Percentiles rank a stretch among this genome's conserved stretches.
phyloP scores from a whole-genome alignment of 2,797 vertebrate species.

The Molossus alvarezi region DNA sequence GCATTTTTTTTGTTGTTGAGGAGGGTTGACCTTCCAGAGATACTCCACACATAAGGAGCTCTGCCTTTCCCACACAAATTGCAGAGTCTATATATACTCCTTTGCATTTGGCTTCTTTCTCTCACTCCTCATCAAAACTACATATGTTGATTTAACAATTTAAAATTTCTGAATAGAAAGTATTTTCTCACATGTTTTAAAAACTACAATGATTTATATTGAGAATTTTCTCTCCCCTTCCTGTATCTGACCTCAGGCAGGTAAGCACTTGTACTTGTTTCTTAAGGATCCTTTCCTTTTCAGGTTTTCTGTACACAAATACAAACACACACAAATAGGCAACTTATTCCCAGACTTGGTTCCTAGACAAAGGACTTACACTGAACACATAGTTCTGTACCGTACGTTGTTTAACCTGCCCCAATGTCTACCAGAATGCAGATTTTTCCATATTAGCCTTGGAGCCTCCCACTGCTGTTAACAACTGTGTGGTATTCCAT shows the following conservation, averaged over 20 bases:
- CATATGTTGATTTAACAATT: not conserved
- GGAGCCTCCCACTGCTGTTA: not conserved
- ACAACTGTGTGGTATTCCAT: not conserved
- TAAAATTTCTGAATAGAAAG: slow-evolving; percentile 40
- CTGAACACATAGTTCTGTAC: not conserved
- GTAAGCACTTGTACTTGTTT: not conserved
- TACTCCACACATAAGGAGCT: not conserved
- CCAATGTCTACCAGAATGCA: accelerated
- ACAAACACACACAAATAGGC: not conserved
- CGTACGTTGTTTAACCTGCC: not conserved
- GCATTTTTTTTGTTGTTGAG: not conserved
- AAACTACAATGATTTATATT: not conserved
- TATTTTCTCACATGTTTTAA: not conserved
- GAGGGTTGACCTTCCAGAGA: not conserved
- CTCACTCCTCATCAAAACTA: slow-evolving; percentile 21
- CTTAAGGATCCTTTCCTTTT: not conserved
- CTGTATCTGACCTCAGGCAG: not conserved
- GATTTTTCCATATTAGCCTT: not conserved
- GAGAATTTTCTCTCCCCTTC: not conserved
- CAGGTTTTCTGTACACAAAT: not conserved
- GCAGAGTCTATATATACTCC: not conserved
- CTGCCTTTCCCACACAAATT: not conserved
- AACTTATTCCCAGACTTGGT: not conserved
- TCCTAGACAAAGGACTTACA: not conserved
- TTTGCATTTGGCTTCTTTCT: not conserved